These are phyloP conservation scores for Melipona bicolor DNA, from an alignment of 2,888 invertebrate species.

Conservation along the genomic window DNA sequence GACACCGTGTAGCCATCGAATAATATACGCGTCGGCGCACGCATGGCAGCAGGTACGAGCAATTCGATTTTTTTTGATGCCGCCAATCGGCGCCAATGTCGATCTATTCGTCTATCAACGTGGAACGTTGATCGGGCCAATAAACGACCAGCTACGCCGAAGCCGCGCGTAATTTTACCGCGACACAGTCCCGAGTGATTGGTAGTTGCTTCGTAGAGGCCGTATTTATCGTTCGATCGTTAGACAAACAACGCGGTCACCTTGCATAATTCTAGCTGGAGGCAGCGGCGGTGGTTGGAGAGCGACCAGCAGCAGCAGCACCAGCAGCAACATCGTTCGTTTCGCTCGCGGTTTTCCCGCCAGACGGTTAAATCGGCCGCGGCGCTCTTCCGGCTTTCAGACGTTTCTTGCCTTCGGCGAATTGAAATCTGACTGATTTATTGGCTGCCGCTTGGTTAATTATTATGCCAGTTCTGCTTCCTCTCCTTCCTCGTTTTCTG, in stretches of 20 bases:
- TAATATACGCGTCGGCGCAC: constrained; percentile 23
- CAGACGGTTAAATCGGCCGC: constrained; percentile 48
- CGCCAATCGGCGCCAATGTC: constrained; percentile 57
- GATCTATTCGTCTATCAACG: constrained; percentile 51
- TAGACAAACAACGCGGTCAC: constrained; percentile 64
- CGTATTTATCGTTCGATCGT: constrained; percentile 59
- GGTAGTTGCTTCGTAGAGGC: constrained; percentile 49
- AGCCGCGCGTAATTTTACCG: constrained; percentile 53
- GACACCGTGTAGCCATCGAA: constrained; percentile 3
- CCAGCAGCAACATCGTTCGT: neutral
- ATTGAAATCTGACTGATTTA: constrained; percentile 46
- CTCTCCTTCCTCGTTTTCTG: neutral
- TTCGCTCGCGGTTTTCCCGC: constrained; percentile 38
- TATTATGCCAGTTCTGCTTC: constrained; percentile 20
- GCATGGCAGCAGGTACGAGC: constrained; percentile 47
- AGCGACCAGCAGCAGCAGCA: neutral
- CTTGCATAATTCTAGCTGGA: constrained; percentile 56
- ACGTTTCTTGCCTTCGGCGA: constrained; percentile 25
- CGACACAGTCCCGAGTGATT: constrained; percentile 51
- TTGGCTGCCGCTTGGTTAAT: constrained; percentile 42
- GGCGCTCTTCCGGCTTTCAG: constrained; percentile 35
- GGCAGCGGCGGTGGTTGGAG: neutral
- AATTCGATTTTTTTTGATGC: constrained; percentile 60
- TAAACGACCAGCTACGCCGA: constrained; percentile 51
- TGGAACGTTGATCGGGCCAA: constrained; percentile 58